Evolutionary conservation across 2,113 vertebrate species (phyloP).

Genomic region (Taurulus bubalis): DNA sequence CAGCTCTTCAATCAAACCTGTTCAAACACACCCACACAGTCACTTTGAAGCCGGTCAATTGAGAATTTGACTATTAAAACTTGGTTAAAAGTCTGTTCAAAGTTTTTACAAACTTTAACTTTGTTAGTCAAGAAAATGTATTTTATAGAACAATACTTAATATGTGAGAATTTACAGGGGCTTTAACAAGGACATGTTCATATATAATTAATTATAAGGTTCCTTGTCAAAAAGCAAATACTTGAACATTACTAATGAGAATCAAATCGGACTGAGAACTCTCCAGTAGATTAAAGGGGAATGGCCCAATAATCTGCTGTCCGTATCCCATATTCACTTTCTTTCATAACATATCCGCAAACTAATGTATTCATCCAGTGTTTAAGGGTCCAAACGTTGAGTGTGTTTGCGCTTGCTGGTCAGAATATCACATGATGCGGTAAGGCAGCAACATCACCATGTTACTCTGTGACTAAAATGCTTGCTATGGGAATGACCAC

Average conservation of each 20-base stretch:
- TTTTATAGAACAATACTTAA: not conserved
- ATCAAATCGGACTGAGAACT: too few species aligned
- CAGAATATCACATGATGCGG: not conserved
- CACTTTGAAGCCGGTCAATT: not conserved
- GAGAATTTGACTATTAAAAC: not conserved
- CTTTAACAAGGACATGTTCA: not conserved
- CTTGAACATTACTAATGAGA: too few species aligned
- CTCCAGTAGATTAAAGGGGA: too few species aligned
- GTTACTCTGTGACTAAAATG: not conserved
- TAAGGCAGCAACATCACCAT: not conserved
- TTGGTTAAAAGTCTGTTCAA: too few species aligned
- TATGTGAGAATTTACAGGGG: not conserved
- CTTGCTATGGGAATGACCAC: constrained; percentile 8
- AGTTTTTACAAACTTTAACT: not conserved
- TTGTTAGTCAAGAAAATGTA: not conserved
- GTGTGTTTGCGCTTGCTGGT: not conserved
- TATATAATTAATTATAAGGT: not conserved
- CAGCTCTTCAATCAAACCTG: not conserved
- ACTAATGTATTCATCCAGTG: not conserved
- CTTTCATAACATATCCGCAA: not conserved
- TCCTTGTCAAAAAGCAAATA: too few species aligned
- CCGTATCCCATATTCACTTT: not conserved
- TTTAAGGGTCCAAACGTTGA: not conserved
- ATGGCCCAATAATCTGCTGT: not conserved
- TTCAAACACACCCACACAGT: not conserved